Conservation (phyloP, 2,797 vertebrate species). For the Oryzias sinensis region DNA sequence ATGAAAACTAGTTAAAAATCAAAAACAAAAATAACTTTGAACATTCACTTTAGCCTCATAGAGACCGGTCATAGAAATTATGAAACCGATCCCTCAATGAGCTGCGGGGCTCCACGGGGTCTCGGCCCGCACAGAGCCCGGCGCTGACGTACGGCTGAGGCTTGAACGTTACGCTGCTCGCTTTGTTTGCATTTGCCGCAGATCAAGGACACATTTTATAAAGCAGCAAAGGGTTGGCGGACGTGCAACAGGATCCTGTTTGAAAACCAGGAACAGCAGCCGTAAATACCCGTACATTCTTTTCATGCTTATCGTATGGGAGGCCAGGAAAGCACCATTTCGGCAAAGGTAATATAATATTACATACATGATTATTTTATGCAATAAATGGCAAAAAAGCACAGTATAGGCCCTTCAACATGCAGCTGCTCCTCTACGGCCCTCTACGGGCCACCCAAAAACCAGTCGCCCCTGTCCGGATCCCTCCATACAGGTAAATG, state of each 20-base stretch:
- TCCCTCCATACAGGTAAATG: no score
- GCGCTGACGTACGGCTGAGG: constrained; percentile 59
- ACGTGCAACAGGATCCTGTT: constrained; percentile 32
- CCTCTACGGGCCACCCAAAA: no score
- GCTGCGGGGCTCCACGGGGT: constrained; percentile 60
- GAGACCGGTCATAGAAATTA: no score
- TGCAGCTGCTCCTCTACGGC: no score
- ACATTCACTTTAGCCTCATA: no score
- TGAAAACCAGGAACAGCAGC: constrained; percentile 26
- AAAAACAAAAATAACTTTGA: no score
- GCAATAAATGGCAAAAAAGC: no score
- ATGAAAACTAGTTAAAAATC: no score
- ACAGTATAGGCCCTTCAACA: no score
- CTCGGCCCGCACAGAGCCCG: constrained; percentile 55
- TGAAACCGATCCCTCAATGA: constrained; percentile 46
- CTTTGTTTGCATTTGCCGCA: constrained; percentile 71
- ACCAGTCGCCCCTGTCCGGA: no score
- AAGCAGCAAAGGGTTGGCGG: constrained; percentile 26
- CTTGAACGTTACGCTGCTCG: constrained; percentile 58
- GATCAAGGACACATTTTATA: constrained; percentile 68
- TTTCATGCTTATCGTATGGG: constrained; percentile 5
- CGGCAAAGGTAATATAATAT: no score
- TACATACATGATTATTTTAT: no score
- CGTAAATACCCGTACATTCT: constrained; percentile 20
- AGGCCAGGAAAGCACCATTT: constrained; percentile 2